Evolutionary conservation across 2,113 vertebrate species (phyloP).

Genomic region (Picathartes gymnocephalus): DNA sequence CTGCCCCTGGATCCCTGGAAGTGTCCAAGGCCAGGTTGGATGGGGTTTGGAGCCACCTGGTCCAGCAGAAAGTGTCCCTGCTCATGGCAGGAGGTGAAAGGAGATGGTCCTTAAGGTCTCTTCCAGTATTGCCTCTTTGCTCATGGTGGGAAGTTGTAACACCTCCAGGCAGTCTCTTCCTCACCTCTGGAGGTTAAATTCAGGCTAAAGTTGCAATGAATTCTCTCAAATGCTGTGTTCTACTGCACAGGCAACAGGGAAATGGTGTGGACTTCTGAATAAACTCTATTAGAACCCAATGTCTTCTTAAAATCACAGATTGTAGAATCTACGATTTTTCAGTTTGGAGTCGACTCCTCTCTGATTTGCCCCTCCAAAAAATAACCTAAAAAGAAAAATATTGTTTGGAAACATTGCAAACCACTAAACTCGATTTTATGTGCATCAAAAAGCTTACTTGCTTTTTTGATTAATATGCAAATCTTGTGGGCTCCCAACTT

Average conservation of each 20-base stretch:
- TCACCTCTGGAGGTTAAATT: background rate
- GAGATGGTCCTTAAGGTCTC: too few species aligned
- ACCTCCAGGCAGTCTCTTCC: background rate
- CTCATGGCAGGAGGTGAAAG: background rate
- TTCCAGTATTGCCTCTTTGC: background rate
- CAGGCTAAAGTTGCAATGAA: background rate
- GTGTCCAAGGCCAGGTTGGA: background rate
- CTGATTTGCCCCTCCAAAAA: background rate
- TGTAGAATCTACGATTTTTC: background rate
- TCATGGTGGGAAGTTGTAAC: fast-evolving
- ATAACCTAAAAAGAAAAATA: background rate
- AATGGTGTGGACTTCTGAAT: background rate
- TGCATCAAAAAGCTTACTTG: background rate
- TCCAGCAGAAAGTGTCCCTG: background rate
- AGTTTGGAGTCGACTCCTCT: background rate
- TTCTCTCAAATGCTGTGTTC: background rate
- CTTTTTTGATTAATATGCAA: constrained; percentile 19
- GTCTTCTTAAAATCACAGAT: background rate
- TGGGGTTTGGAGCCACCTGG: background rate
- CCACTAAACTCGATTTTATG: background rate
- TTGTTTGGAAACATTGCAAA: background rate
- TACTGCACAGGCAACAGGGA: background rate
- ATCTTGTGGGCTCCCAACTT: background rate
- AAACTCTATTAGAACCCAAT: background rate
- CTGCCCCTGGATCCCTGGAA: background rate